Base-by-base conservation (phyloP, 2,113 vertebrate species). In the Nothoprocta perdicaria region DNA sequence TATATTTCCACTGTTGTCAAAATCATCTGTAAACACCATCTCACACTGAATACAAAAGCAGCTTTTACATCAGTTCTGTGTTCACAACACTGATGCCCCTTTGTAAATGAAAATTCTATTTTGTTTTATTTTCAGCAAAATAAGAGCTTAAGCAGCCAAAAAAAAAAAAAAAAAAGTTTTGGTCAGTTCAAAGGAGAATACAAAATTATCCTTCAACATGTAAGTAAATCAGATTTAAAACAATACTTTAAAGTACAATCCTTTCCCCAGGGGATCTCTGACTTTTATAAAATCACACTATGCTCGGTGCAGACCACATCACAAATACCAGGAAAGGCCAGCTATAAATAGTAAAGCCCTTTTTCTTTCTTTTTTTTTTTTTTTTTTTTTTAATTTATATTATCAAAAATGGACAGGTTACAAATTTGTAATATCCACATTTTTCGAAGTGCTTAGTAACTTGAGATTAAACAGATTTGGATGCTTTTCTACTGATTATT, bases 11-110 rank as follows among this genome's bases (percentile, higher is more conserved):
- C 98, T 98, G 96, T 96, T 96, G 98, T 98, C 97, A 98, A 98
- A 98, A 98, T 98, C 97, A 97, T 92, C 97, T 98, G 98, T 98
- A 98, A 99, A 99, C 97, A 98, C 98, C 98, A 97, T 97, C 97
- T 98, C 97, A 98, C 98, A 98, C 97, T 96, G 96, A 98, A 98
- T 98, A 98, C 98, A 97, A 97, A 98, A 98, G 98, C 98, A 97
- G 98, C 98, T 97, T 97, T 96, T 96, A 97, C 95, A 97, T 95
- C 93, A 97, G 95, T 95, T 96, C 91, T 84, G 95, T 95, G 96
- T 91, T 96, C 96, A 97, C 86, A 93, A 97, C 97, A 97, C 84
- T 82, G 97, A 97, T 91, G 96, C 92, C 94, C 95, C 83, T 80
- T 88, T 97, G 91, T 95, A 96, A 96, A 96, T 93, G 80, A 96